These are phyloP conservation scores for Trididemnum nubilum DNA, from an alignment of 23 tunicate species.

Conservation along the genomic window DNA sequence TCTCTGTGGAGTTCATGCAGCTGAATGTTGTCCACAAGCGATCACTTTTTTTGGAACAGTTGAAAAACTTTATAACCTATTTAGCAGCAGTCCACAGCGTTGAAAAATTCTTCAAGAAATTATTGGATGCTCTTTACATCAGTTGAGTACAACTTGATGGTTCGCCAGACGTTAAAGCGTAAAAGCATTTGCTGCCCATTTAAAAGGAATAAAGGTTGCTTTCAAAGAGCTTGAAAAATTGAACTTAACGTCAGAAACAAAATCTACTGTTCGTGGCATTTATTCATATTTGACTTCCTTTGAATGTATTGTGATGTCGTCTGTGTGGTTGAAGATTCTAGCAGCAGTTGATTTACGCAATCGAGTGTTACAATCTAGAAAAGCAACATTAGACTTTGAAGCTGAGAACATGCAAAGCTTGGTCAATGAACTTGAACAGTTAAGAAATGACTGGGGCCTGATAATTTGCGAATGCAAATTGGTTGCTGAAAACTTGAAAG, in stretches of 20 bases:
- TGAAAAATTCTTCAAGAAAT: neutral
- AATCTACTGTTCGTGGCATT: neutral
- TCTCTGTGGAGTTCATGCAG: slow-evolving; percentile 2
- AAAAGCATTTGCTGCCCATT: slow-evolving; percentile 4
- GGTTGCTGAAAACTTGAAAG: slow-evolving; percentile 1
- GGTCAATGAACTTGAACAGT: neutral
- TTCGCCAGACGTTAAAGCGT: neutral
- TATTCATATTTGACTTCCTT: neutral
- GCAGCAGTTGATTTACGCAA: slow-evolving; percentile 14
- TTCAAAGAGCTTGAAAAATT: neutral
- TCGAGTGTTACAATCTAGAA: neutral
- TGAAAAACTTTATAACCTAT: slow-evolving; percentile 5
- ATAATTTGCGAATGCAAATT: neutral
- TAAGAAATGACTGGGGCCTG: neutral
- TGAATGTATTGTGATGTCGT: slow-evolving; percentile 6
- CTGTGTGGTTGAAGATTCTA: slow-evolving; percentile 8
- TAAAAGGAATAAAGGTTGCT: neutral
- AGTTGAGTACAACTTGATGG: neutral
- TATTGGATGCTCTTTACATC: neutral
- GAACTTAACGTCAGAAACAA: slow-evolving; percentile 8
- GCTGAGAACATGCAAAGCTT: slow-evolving; percentile 1
- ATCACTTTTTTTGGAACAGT: neutral
- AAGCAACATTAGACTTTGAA: slow-evolving; percentile 9
- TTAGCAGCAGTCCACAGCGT: slow-evolving; percentile 10
- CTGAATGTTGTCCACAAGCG: slow-evolving; percentile 10